Evolutionary conservation across 2,888 invertebrate species (phyloP).

Genomic region (Cynaeus angustus): DNA sequence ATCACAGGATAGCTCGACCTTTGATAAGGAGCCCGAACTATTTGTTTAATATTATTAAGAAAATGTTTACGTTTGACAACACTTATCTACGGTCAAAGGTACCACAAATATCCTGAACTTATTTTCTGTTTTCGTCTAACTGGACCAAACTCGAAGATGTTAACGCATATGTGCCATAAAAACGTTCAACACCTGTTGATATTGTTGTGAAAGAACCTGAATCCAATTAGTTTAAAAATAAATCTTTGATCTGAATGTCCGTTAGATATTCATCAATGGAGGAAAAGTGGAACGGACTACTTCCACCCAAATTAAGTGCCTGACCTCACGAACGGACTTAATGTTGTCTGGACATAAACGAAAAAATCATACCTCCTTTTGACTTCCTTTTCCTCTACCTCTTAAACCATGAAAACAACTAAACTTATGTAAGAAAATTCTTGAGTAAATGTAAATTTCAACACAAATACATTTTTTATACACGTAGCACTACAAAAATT

Average conservation of each 20-base stretch:
- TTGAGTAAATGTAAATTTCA: conserved; percentile 37
- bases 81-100: conserved; percentile 49
- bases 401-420: neutral
- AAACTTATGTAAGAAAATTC: conserved; percentile 28
- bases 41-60: conserved; percentile 48
- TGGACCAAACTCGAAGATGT: conserved; percentile 20
- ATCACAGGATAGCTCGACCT: conserved; percentile 52
- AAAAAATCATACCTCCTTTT: neutral
- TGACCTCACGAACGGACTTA: conserved; percentile 26
- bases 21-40: conserved; percentile 46
- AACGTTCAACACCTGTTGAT: conserved; percentile 32
- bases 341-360: neutral
- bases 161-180: neutral
- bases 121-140: conserved; percentile 29
- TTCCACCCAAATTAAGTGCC: conserved; percentile 24
- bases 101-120: conserved; percentile 35
- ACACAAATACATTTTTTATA: conserved; percentile 42
- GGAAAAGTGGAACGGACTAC: conserved; percentile 35
- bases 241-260: conserved; percentile 15
- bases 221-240: conserved; percentile 35
- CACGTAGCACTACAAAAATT: conserved; percentile 17
- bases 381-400: neutral
- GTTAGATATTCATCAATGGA: conserved; percentile 17
- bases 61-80: conserved; percentile 52
- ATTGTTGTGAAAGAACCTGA: conserved; percentile 22